Evolutionary conservation across 2,888 invertebrate species (phyloP).

Genomic region (Palloptera scutellata): DNA sequence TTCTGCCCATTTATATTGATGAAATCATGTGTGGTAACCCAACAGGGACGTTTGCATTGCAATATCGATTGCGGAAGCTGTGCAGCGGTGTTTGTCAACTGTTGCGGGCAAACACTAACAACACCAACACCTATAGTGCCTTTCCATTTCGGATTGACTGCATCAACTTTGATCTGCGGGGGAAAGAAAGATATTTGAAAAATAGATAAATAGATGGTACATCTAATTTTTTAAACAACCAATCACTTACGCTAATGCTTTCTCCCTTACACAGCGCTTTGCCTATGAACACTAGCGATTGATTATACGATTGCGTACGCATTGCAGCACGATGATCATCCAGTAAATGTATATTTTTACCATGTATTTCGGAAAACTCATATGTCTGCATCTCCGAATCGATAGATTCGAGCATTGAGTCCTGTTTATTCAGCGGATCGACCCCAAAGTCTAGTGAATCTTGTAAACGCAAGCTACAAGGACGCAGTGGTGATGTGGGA

Average conservation of each 20-base stretch:
- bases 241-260: conserved; percentile 71
- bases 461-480: conserved; percentile 66
- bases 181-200: neutral
- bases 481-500: conserved; percentile 65
- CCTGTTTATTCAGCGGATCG: conserved; percentile 67
- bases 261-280: conserved; percentile 74
- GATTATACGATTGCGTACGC: conserved; percentile 83
- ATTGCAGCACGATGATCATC: conserved; percentile 74
- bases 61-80: conserved; percentile 78
- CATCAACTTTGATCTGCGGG: conserved; percentile 76
- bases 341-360: conserved; percentile 78
- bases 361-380: conserved; percentile 83
- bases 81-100: conserved; percentile 67
- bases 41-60: conserved; percentile 78
- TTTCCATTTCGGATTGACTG: conserved; percentile 77
- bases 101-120: conserved; percentile 76
- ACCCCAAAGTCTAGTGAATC: conserved; percentile 71
- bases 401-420: conserved; percentile 64
- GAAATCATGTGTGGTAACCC: conserved; percentile 83
- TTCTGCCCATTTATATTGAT: conserved; percentile 83
- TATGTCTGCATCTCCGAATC: conserved; percentile 67
- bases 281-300: conserved; percentile 77
- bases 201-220: neutral
- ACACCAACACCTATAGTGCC: conserved; percentile 83
- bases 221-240: too few species aligned